Conservation (phyloP, 2,113 vertebrate genomes). For the Amphiprion ocellaris region DNA sequence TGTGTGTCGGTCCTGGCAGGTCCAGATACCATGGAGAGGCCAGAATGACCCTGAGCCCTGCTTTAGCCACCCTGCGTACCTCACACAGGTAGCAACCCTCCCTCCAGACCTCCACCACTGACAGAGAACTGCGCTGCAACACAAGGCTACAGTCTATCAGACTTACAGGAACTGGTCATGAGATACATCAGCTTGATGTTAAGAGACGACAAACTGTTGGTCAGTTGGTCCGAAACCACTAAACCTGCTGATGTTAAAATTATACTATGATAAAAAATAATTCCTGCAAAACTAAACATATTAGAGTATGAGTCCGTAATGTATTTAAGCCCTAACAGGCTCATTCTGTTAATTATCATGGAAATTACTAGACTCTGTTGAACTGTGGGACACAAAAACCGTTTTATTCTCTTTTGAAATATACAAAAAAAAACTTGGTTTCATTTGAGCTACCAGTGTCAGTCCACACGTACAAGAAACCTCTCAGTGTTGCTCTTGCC, state of each 20-base stretch:
- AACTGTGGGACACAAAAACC: not conserved
- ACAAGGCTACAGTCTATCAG: conserved; percentile 48
- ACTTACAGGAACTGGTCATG: not conserved
- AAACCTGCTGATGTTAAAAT: not conserved
- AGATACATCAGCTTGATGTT: not conserved
- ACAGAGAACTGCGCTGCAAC: conserved; percentile 86
- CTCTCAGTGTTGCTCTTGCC: too few relatives aligned
- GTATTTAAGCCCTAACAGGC: not conserved
- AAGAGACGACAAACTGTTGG: conserved; percentile 1
- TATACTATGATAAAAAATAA: too few relatives aligned
- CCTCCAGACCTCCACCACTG: conserved; percentile 93
- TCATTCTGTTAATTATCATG: not conserved
- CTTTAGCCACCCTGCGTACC: conserved; percentile 84
- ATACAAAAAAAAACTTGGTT: too few relatives aligned
- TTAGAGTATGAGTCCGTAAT: not conserved
- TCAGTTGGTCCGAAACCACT: not conserved
- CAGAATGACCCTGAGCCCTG: conserved; percentile 88
- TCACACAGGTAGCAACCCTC: conserved; percentile 83
- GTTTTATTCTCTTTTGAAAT: too few relatives aligned
- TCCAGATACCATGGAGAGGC: conserved; percentile 96
- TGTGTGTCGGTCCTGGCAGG: conserved; percentile 88
- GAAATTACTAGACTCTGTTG: not conserved
- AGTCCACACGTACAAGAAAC: too few relatives aligned
- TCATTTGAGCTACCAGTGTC: too few relatives aligned
- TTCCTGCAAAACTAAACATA: too few relatives aligned